Evolutionary conservation across 2,113 vertebrate species (phyloP).

Genomic region (Hemiprocne comata): DNA sequence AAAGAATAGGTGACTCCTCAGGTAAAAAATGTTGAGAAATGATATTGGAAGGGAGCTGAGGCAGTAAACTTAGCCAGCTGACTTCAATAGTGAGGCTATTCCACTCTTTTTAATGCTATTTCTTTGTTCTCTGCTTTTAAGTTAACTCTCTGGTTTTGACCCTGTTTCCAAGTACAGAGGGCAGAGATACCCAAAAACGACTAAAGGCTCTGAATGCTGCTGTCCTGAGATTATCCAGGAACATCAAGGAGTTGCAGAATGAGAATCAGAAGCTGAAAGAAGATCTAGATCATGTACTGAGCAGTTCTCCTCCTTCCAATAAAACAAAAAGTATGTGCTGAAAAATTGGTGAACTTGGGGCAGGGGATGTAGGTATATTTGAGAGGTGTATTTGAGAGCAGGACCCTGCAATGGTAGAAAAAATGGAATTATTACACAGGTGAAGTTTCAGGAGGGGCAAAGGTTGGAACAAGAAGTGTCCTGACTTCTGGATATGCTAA

Average conservation of each 20-base stretch:
- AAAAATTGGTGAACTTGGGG: accelerated
- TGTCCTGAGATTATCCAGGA: slow-evolving; percentile 83
- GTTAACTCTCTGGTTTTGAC: neutral
- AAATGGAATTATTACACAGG: neutral
- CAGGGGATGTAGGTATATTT: neutral
- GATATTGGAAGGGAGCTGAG: neutral
- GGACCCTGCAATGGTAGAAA: neutral
- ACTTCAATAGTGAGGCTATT: neutral
- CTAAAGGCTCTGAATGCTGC: slow-evolving; percentile 82
- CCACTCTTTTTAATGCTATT: neutral
- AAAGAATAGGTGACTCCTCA: neutral
- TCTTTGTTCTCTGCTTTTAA: neutral
- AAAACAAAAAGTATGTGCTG: slow-evolving; percentile 76
- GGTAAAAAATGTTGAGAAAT: neutral
- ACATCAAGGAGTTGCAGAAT: slow-evolving; percentile 83
- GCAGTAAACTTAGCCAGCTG: neutral
- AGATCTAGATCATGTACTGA: slow-evolving; percentile 78
- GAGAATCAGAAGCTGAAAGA: slow-evolving; percentile 86
- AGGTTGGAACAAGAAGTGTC: neutral
- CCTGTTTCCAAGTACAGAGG: slow-evolving; percentile 71
- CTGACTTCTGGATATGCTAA: neutral
- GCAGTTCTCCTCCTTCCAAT: slow-evolving; percentile 62
- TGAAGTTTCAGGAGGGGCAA: neutral
- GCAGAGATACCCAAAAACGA: slow-evolving; percentile 75
- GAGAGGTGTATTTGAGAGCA: neutral